Conservation (phyloP, 2,797 vertebrate species). For the Chaunax sp. region DNA sequence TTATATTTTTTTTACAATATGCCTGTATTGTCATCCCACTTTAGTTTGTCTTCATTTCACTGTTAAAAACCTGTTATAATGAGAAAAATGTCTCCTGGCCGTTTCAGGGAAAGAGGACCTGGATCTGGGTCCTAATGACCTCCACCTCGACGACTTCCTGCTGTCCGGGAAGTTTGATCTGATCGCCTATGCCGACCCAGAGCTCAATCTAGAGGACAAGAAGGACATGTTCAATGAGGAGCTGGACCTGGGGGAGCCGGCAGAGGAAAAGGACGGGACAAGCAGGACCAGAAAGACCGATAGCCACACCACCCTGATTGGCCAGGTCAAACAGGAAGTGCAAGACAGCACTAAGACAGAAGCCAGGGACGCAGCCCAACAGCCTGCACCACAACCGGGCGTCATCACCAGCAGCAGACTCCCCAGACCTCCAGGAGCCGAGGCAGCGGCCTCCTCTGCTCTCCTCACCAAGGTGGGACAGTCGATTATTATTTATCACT, state of each 20-base stretch:
- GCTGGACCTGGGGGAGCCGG: conserved; percentile 89
- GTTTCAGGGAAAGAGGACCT: conserved; percentile 86
- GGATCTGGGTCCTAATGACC: conserved; percentile 94
- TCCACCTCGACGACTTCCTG: conserved; percentile 95
- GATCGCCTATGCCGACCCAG: conserved; percentile 96
- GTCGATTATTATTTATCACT: too few species aligned
- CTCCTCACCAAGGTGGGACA: conserved; percentile 75
- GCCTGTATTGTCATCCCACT: not conserved
- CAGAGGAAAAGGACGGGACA: conserved; percentile 44
- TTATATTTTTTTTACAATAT: too few species aligned
- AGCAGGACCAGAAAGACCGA: conserved; percentile 41
- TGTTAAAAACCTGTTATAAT: too few species aligned
- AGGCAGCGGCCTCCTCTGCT: conserved; percentile 63
- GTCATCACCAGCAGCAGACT: conserved; percentile 32
- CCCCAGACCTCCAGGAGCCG: conserved; percentile 12
- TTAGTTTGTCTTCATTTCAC: not conserved
- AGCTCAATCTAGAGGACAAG: conserved; percentile 95
- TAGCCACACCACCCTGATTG: conserved; percentile 57
- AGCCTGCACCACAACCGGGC: conserved; percentile 45
- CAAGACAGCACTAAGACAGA: conserved; percentile 74
- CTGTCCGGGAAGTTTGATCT: conserved; percentile 96
- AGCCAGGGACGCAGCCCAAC: conserved; percentile 62
- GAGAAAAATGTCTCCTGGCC: not conserved
- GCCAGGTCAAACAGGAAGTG: conserved; percentile 80
- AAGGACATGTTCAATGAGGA: conserved; percentile 97